Percentiles rank a stretch among this genome's conserved stretches.
These are phyloP conservation scores for Drosophila jambulina DNA, from an alignment of 1,140 invertebrate genomes.

Conservation along the genomic window DNA sequence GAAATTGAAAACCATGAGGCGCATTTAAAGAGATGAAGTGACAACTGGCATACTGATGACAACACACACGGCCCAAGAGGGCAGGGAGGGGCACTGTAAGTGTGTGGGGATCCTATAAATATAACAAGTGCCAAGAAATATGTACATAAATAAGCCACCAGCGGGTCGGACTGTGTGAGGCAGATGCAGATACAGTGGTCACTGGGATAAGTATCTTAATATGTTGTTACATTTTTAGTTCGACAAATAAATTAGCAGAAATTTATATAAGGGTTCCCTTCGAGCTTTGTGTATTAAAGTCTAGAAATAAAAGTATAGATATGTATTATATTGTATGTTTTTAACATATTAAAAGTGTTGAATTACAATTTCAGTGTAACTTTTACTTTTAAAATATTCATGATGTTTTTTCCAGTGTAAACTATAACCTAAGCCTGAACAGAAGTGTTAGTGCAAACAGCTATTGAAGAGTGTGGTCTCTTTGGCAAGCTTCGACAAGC, in stretches of 20 bases:
- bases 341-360: not conserved
- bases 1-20: slow-evolving; percentile 66
- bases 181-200: slow-evolving; percentile 25
- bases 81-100: slow-evolving; percentile 16
- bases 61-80: slow-evolving; percentile 16
- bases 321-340: not conserved
- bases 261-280: no score
- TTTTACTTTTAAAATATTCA: not conserved
- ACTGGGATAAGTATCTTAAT: no score
- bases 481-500: not conserved
- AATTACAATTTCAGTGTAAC: not conserved
- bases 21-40: slow-evolving; percentile 76
- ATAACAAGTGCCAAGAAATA: slow-evolving; percentile 82
- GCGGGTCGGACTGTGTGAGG: slow-evolving; percentile 6
- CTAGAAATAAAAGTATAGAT: no score
- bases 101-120: slow-evolving; percentile 67
- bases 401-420: not conserved
- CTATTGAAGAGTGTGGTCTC: not conserved
- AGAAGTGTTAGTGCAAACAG: not conserved
- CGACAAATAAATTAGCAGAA: no score
- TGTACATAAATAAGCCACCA: slow-evolving; percentile 75
- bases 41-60: slow-evolving; percentile 69
- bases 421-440: not conserved
- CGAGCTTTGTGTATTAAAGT: not conserved
- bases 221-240: no score